Evolutionary conservation across 1,140 invertebrate species (phyloP), one percentile per base, ranked within the genome.

Genomic region (Ceratina australensis): DNA sequence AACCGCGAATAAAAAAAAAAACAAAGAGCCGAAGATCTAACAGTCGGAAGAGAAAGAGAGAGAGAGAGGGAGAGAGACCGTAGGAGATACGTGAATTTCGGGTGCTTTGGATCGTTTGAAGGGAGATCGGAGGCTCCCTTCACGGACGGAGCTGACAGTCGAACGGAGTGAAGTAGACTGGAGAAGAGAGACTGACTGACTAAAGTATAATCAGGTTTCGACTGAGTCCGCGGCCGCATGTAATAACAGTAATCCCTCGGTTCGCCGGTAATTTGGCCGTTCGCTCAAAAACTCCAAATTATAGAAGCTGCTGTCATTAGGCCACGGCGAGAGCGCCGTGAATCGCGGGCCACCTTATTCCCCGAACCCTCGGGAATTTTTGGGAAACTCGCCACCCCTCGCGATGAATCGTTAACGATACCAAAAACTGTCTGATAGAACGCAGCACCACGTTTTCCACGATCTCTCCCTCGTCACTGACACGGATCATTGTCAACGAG

Each of bases 221-320:
- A 88, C 88, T 88, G 89, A 89, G 84, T 89, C 88, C 83, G 90
- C 79, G 84, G 87, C 87, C 86, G 86, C 83, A 82, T 87, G 90
- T 92, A 92, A 92, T 92, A 92, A 92, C 91, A 92, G 91, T 92
- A 91, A 92, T 92, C 88, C 90, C 86, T 89, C 84, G 85, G 86
- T 90, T 85, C 87, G 85, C 77, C 89, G 82, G 90, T 90, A 91
- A 91, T 92, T 92, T 92, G 86, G 87, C 87, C 85, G 90, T 90
- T 91, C 87, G 87, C 88, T 90, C 88, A 87, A 92, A 90, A 90
- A 89, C 88, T 89, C 91, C 88, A 92, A 92, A 91, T 92, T 92
- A 92, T 91, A 92, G 90, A 91, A 91, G 90, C 87, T 90, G 88
- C 90, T 90, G 90, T 91, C 89, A 92, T 91, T 92, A 92, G 88